These are phyloP conservation scores for Polyergus mexicanus DNA, from an alignment of 1,140 invertebrate genomes.

Conservation along the genomic window DNA sequence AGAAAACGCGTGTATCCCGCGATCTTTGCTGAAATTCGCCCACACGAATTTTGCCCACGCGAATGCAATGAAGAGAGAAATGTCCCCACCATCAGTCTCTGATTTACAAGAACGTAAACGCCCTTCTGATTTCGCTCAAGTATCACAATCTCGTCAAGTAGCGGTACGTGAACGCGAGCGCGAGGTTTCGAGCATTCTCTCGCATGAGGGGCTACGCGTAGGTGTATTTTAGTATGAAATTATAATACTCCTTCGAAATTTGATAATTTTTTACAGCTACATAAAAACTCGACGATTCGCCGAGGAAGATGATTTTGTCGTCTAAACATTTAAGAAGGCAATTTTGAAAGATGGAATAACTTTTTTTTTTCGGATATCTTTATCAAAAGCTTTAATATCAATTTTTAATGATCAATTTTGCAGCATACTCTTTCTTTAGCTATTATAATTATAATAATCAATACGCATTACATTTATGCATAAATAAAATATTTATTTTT, in stretches of 20 bases:
- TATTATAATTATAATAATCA: background rate
- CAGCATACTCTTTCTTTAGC: background rate
- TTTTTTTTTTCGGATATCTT: background rate
- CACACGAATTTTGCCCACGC: slow-evolving; percentile 66
- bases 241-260: background rate
- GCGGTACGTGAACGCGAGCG: background rate
- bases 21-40: slow-evolving; percentile 71
- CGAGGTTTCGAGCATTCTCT: too few relatives aligned
- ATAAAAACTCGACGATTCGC: background rate
- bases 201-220: too few relatives aligned
- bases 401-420: background rate
- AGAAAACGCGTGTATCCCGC: slow-evolving; percentile 23
- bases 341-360: background rate
- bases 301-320: background rate
- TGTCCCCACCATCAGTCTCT: background rate
- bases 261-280: background rate
- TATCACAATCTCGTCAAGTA: slow-evolving; percentile 21
- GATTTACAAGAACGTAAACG: slow-evolving; percentile 32
- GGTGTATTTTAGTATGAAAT: too few relatives aligned
- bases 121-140: slow-evolving; percentile 27
- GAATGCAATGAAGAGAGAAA: slow-evolving; percentile 37
- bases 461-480: too few relatives aligned
- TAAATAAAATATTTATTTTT: too few relatives aligned
- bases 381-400: too few relatives aligned
- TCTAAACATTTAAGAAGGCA: background rate